Conservation (phyloP, 2,797 vertebrate species). For the Delichon dasypus region DNA sequence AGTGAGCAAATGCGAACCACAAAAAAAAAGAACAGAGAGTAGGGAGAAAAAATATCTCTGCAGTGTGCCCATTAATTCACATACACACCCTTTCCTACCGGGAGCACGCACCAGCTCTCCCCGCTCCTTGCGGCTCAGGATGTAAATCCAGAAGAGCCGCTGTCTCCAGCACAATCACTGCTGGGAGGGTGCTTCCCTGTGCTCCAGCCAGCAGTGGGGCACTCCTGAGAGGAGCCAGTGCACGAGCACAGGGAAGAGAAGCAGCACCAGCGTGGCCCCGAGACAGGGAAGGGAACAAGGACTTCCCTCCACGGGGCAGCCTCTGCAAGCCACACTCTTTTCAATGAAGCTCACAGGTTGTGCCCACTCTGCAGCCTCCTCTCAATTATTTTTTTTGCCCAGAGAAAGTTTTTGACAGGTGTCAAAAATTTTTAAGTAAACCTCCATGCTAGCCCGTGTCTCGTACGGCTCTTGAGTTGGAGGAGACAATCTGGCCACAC, state of each 20-base stretch:
- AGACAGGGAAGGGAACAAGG: background rate
- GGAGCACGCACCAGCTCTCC: background rate
- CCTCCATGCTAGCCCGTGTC: background rate
- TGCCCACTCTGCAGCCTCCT: background rate
- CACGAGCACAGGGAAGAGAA: rapidly evolving
- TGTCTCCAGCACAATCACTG: background rate
- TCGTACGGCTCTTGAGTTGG: background rate
- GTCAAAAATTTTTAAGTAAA: constrained; percentile 2
- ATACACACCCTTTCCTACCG: background rate
- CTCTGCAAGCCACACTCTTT: background rate
- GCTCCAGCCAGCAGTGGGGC: background rate
- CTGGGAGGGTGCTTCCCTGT: background rate
- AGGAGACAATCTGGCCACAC: background rate
- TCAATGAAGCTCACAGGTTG: background rate
- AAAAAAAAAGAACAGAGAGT: background rate
- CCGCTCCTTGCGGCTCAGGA: background rate
- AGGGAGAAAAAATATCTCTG: background rate
- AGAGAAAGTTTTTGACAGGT: rapidly evolving
- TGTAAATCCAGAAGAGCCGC: background rate
- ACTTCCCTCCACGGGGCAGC: background rate
- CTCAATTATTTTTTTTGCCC: background rate
- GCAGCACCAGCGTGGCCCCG: rapidly evolving
- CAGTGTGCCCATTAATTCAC: background rate
- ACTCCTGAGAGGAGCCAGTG: background rate
- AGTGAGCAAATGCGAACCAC: background rate